Evolutionary conservation across 2,888 invertebrate genomes (phyloP).

Genomic region (Ypsolopha scabrella): DNA sequence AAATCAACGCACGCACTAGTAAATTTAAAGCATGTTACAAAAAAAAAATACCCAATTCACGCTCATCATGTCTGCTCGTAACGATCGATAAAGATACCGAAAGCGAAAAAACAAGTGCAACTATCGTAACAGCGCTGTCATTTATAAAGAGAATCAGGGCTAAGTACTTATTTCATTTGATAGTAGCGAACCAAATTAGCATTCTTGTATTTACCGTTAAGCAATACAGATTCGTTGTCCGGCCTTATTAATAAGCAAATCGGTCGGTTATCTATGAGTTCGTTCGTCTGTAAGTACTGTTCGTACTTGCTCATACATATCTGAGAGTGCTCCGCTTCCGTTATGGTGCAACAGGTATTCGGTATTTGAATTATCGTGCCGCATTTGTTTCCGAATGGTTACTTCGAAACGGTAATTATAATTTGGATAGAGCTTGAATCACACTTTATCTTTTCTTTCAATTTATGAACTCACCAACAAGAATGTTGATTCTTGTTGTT

Average conservation of each 20-base stretch:
- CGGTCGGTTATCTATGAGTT: constrained; percentile 4
- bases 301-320: too few species aligned
- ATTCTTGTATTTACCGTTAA: constrained; percentile 33
- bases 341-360: too few species aligned
- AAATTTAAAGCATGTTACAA: constrained; percentile 9
- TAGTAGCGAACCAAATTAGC: constrained; percentile 30
- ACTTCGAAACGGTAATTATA: too few species aligned
- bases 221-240: constrained; percentile 20
- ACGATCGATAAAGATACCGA: constrained; percentile 5
- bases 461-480: too few species aligned
- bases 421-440: too few species aligned
- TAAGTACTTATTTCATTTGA: constrained; percentile 4
- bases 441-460: too few species aligned
- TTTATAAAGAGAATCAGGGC: constrained; percentile 9
- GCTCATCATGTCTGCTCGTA: constrained; percentile 1
- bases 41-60: constrained; percentile 29
- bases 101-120: neutral
- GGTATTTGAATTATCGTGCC: too few species aligned
- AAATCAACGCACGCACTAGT: constrained; percentile 25
- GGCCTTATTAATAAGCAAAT: constrained; percentile 7
- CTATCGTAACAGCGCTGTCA: constrained; percentile 5
- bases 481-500: too few species aligned
- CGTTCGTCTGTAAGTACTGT: too few species aligned
- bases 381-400: too few species aligned
- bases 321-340: too few species aligned